These are phyloP conservation scores for Steatornis caripensis DNA, from an alignment of 2,113 vertebrate genomes.

Conservation along the genomic window DNA sequence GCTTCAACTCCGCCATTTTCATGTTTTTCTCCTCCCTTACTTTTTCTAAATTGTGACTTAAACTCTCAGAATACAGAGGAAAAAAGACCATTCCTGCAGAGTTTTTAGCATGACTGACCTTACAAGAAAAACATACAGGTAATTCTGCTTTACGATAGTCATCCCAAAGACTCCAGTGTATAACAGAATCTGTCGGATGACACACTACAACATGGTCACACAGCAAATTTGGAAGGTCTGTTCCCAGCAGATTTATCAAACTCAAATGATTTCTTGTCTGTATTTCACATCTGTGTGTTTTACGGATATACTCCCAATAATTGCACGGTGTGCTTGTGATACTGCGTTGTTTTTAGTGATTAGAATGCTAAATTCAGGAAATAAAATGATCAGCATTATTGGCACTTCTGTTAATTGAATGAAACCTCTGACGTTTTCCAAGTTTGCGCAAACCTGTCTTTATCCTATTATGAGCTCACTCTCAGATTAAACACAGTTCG, in stretches of 20 bases:
- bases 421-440: background rate
- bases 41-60: background rate
- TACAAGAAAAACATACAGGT: background rate
- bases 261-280: background rate
- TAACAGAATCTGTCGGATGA: fast-evolving
- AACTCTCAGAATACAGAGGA: background rate
- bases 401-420: background rate
- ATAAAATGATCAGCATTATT: background rate
- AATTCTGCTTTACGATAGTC: background rate
- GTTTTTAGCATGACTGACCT: background rate
- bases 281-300: background rate
- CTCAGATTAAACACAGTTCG: conserved; percentile 25
- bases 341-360: background rate
- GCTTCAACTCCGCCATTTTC: background rate
- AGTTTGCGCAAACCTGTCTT: background rate
- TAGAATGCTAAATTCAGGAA: background rate
- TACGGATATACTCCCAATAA: background rate
- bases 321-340: background rate
- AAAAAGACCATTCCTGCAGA: background rate
- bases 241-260: background rate
- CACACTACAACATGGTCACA: background rate
- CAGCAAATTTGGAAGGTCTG: background rate
- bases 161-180: background rate
- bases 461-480: background rate
- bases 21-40: background rate